Conservation (phyloP, 2,113 vertebrate species). For the Recurvirostra avosetta region DNA sequence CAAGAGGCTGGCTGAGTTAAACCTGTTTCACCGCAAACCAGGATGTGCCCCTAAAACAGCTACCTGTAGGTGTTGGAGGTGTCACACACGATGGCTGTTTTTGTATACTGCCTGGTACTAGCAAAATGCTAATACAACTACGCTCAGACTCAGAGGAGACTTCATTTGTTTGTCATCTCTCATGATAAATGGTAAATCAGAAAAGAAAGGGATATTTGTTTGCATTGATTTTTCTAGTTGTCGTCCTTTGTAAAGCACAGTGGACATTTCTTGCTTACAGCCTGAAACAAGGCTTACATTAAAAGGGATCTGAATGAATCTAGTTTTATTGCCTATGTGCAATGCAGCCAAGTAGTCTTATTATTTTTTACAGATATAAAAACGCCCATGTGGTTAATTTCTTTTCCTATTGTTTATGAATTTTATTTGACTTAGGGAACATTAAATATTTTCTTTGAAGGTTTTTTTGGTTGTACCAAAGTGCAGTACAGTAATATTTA, state of each 20-base stretch:
- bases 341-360: constrained; percentile 52
- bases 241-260: constrained; percentile 81
- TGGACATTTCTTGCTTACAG: constrained; percentile 65
- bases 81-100: not conserved
- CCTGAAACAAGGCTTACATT: constrained; percentile 28
- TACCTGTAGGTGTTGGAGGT: constrained; percentile 37
- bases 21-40: constrained; percentile 18
- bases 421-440: constrained; percentile 38
- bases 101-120: constrained; percentile 41
- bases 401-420: constrained; percentile 47
- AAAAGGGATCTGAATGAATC: constrained; percentile 55
- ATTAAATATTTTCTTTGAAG: constrained; percentile 32
- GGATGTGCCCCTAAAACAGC: constrained; percentile 47
- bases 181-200: constrained; percentile 1
- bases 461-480: constrained; percentile 37
- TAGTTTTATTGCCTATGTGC: constrained; percentile 52
- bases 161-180: constrained; percentile 34
- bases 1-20: constrained; percentile 38
- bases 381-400: constrained; percentile 42
- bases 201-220: constrained; percentile 40
- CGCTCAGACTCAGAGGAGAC: constrained; percentile 58
- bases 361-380: constrained; percentile 62
- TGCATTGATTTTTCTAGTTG: constrained; percentile 64
- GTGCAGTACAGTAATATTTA: constrained; percentile 46
- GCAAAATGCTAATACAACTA: constrained; percentile 9